A percentile compares a stretch with the other conserved stretches of the same genome.
These are phyloP conservation scores for Acheta domesticus DNA, from an alignment of 2,888 invertebrate species.

Conservation along the genomic window DNA sequence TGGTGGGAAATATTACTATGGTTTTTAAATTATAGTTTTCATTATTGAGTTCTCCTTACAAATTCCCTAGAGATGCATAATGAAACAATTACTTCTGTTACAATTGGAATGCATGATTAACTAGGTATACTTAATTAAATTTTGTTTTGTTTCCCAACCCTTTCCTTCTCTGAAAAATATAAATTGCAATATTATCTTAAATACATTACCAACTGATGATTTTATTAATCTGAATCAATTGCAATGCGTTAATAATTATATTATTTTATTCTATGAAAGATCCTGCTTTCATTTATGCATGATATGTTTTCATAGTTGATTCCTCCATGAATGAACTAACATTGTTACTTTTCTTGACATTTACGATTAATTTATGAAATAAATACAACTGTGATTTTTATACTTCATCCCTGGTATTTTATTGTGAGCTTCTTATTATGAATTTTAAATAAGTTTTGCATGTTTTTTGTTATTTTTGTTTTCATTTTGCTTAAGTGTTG, in stretches of 20 bases:
- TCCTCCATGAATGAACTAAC: background rate
- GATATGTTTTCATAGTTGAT: background rate
- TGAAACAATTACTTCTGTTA: too few relatives aligned
- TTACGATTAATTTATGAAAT: background rate
- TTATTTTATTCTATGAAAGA: background rate
- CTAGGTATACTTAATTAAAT: too few relatives aligned
- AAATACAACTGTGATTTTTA: background rate
- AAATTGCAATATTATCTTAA: too few relatives aligned
- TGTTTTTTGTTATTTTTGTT: conserved; percentile 27
- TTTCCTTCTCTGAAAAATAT: too few relatives aligned
- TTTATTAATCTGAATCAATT: conserved; percentile 19
- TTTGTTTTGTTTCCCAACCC: too few relatives aligned
- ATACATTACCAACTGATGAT: background rate
- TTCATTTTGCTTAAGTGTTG: conserved; percentile 32
- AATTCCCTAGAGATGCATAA: too few relatives aligned
- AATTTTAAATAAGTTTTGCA: conserved; percentile 21
- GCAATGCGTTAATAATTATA: background rate
- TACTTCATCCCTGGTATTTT: conserved; percentile 20
- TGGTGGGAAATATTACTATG: too few relatives aligned
- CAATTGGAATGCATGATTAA: too few relatives aligned
- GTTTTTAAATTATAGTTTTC: too few relatives aligned
- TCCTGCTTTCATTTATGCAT: too few relatives aligned
- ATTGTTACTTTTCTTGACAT: background rate
- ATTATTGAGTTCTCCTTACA: too few relatives aligned
- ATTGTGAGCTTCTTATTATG: background rate